Conservation (phyloP, 2,888 invertebrate genomes). For the Carpatolechia fugitivella region DNA sequence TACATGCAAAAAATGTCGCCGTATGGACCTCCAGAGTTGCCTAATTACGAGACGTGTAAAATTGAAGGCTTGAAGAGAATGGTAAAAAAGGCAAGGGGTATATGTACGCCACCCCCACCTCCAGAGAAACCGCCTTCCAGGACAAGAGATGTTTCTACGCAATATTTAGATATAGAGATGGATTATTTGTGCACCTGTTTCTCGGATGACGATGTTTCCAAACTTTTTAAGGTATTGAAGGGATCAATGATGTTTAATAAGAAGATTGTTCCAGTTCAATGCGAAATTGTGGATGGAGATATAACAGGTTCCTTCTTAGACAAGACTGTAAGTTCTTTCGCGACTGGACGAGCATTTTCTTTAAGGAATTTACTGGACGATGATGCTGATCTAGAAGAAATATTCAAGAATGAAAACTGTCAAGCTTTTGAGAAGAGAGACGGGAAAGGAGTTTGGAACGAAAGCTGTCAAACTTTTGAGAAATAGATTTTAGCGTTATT, state of each 20-base stretch:
- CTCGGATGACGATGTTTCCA: constrained; percentile 45
- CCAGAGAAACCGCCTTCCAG: constrained; percentile 30
- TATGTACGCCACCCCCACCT: constrained; percentile 24
- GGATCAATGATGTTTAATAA: constrained; percentile 22
- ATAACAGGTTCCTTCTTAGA: constrained; percentile 31
- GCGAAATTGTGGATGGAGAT: constrained; percentile 30
- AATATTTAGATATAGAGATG: constrained; percentile 51
- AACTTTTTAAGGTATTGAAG: constrained; percentile 31
- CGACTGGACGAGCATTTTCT: constrained; percentile 42
- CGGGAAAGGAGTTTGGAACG: no score
- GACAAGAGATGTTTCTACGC: constrained; percentile 45
- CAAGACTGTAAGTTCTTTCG: constrained; percentile 37
- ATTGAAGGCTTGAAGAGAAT: constrained; percentile 41
- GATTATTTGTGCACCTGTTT: constrained; percentile 56
- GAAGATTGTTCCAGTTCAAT: background rate
- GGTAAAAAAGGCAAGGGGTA: constrained; percentile 43
- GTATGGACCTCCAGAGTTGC: constrained; percentile 45
- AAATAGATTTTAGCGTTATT: no score
- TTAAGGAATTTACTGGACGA: constrained; percentile 41
- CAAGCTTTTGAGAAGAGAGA: background rate
- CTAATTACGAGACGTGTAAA: constrained; percentile 53
- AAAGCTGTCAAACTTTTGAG: no score
- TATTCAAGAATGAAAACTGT: constrained; percentile 51
- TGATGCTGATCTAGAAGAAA: constrained; percentile 47
- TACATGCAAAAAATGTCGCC: constrained; percentile 58